Evolutionary conservation across 2,113 vertebrate species (phyloP).

Genomic region (Nycticryphes semicollaris): DNA sequence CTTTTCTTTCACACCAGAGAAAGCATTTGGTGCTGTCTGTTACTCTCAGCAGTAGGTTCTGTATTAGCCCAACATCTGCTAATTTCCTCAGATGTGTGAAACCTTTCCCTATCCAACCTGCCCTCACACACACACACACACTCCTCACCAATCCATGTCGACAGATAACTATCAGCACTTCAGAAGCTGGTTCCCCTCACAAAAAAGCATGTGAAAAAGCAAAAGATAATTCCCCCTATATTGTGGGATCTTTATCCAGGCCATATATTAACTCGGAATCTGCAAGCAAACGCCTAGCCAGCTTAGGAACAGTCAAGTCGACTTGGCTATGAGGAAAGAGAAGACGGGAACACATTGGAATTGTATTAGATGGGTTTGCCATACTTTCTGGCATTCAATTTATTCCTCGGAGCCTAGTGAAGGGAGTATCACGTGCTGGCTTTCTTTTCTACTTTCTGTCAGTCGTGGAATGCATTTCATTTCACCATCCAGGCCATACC

Average conservation of each 20-base stretch:
- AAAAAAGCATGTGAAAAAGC: not conserved
- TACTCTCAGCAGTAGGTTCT: not conserved
- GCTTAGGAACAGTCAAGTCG: not conserved
- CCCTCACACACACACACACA: not conserved
- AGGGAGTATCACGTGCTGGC: slow-evolving; percentile 15
- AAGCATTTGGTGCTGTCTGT: not conserved
- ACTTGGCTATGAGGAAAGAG: not conserved
- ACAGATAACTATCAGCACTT: slow-evolving; percentile 7
- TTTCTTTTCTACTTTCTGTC: slow-evolving; percentile 10
- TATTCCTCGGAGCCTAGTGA: not conserved
- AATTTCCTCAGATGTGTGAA: not conserved
- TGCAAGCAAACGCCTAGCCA: not conserved
- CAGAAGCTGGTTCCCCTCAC: not conserved
- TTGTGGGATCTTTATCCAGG: not conserved
- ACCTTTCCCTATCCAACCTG: not conserved
- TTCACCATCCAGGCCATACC: not conserved
- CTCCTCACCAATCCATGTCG: not conserved
- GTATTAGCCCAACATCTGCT: not conserved
- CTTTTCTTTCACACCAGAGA: not conserved
- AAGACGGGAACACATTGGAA: not conserved
- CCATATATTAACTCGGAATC: not conserved
- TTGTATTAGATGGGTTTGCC: slow-evolving; percentile 8
- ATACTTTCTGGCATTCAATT: not conserved
- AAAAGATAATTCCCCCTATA: not conserved
- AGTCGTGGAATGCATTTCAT: not conserved